Percentiles rank a stretch among this genome's conserved stretches.
These are phyloP conservation scores for Chymomyza caudatula DNA, from an alignment of 2,888 invertebrate genomes.

Conservation along the genomic window DNA sequence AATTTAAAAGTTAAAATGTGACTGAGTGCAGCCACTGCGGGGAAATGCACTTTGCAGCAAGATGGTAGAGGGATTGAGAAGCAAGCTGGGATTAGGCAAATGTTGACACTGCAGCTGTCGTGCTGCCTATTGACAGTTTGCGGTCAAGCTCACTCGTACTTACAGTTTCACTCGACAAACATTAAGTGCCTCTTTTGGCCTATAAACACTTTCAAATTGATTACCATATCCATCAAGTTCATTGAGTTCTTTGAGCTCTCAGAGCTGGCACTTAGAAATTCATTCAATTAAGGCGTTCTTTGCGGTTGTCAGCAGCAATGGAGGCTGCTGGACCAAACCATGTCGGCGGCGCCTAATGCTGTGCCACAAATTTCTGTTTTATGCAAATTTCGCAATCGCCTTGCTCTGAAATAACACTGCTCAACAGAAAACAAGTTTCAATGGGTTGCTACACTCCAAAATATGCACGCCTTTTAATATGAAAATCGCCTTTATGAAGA, in stretches of 20 bases:
- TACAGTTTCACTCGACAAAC: not conserved
- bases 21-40: conserved; percentile 7
- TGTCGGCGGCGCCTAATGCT: conserved; percentile 25
- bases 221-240: conserved; percentile 73
- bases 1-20: conserved; percentile 60
- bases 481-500: too few species aligned
- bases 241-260: conserved; percentile 3
- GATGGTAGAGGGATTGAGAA: not conserved
- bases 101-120: conserved; percentile 59
- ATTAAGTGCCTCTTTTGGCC: conserved; percentile 12
- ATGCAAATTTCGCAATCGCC: conserved; percentile 49
- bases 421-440: not conserved
- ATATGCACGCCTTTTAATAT: conserved; percentile 30
- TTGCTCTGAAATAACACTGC: not conserved
- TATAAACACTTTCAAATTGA: conserved; percentile 73
- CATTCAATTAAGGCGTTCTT: conserved; percentile 23
- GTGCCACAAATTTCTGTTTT: conserved; percentile 29
- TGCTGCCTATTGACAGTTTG: conserved; percentile 59
- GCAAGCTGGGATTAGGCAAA: conserved; percentile 56
- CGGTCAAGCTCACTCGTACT: conserved; percentile 40
- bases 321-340: not conserved
- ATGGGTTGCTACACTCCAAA: not conserved
- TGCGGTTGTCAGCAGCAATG: not conserved
- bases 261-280: conserved; percentile 8
- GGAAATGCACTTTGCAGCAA: conserved; percentile 46